phyloP scores from a whole-genome alignment of 92 coral and sea anemone species.

The Montipora capitata region DNA sequence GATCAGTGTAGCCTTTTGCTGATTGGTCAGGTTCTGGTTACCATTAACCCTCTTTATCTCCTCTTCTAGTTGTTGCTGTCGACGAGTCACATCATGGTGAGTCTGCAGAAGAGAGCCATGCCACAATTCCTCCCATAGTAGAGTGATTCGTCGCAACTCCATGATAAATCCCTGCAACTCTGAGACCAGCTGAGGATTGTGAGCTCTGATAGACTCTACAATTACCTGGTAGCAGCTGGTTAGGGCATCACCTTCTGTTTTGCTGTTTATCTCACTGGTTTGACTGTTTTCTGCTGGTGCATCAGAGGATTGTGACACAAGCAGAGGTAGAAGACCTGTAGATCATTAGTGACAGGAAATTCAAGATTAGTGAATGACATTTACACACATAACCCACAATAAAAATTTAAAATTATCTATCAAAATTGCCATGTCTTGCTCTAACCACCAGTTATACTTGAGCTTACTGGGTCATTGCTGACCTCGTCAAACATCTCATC shows the following conservation, averaged over 20 bases:
- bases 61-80: conserved; percentile 95
- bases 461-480: no score
- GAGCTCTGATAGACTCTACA: conserved; percentile 90
- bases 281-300: conserved; percentile 37
- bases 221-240: conserved; percentile 93
- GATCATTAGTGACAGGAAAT: no score
- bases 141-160: conserved; percentile 93
- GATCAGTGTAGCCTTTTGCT: conserved; percentile 91
- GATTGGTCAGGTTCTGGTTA: conserved; percentile 82
- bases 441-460: no score
- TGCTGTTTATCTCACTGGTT: conserved; percentile 25
- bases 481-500: no score
- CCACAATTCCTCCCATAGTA: conserved; percentile 99
- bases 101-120: conserved; percentile 97
- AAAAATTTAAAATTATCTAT: no score
- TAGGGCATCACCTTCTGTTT: conserved; percentile 82
- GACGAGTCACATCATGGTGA: conserved; percentile 94
- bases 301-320: conserved; percentile 45
- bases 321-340: conserved; percentile 73
- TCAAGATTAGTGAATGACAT: no score
- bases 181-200: conserved; percentile 87
- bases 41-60: conserved; percentile 96
- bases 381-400: no score
- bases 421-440: no score
- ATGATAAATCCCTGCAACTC: conserved; percentile 95